Evolutionary conservation across 2,797 vertebrate genomes (phyloP), one percentile per base, ranked within the genome.

Genomic region (Syngnathus rostellatus): DNA sequence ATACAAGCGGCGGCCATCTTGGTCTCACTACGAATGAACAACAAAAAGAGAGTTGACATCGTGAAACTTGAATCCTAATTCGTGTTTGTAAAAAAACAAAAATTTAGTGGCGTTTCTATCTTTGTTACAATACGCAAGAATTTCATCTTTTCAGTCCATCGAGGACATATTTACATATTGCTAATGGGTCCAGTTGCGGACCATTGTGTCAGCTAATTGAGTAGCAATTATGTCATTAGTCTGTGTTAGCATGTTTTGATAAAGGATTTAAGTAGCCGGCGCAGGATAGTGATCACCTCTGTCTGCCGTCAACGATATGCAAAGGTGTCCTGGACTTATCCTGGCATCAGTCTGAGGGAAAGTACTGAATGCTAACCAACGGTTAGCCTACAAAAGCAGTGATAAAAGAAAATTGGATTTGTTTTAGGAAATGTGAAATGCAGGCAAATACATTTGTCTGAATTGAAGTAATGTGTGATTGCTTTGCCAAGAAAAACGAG

Each of bases 131-230:
- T 62, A 25, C 21, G 11, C 40, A 45, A 46, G 41, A 25, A 62
- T 62, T 7, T n/a, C 11, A 5, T 6, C 12, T 17, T 58, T 37
- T 58, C 55, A 1, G 39, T 11, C 31, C n/a, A 10, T n/a, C 1
- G 19, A 2, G 8, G 39, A n/a, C 0, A 46, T 74, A 71, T 87
- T 89, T 83, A 68, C 81, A 85, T 71, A 0, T 71, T 40, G 74
- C 74, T 82, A 87, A 88, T 78, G 81, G 77, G 72, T 75, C 73
- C 67, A 31, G 61, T 73, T 60, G 74, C 70, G 25, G 70, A n/a
- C 78, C 23, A 77, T 87, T 85, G 81, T 87, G 62, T 5, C 65
- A 0, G 21, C 77, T 85, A 84, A 89, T 73, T 83, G 79, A 76
- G 68, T 62, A 8, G 69, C 69, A 83, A 84, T 85, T 77, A 80